These are phyloP conservation scores for Paramormyrops kingsleyae DNA, from an alignment of 2,113 vertebrate genomes.

Conservation along the genomic window DNA sequence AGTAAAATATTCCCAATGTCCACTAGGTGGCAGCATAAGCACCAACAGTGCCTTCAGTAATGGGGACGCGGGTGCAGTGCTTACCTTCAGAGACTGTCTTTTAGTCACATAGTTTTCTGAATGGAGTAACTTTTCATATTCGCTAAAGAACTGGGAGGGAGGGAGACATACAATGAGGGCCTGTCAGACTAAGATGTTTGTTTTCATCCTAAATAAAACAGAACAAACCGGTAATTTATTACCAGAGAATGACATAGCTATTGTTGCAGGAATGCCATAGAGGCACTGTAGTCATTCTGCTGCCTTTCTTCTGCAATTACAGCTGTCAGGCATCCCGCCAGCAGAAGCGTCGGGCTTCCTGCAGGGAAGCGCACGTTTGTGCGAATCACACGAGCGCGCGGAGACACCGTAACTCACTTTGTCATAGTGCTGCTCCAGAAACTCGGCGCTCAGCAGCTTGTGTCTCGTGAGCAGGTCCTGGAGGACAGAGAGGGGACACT, in stretches of 20 bases:
- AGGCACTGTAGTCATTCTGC: not conserved
- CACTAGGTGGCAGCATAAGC: not conserved
- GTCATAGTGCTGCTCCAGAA: slow-evolving; percentile 80
- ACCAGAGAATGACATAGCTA: not conserved
- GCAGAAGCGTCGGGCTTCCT: not conserved
- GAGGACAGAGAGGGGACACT: slow-evolving; percentile 25
- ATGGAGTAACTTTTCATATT: slow-evolving; percentile 79
- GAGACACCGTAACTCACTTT: slow-evolving; percentile 57
- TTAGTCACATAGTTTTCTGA: slow-evolving; percentile 83
- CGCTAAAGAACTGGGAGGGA: slow-evolving; percentile 70
- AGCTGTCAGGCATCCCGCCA: not conserved
- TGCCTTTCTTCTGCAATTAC: not conserved
- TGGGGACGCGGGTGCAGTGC: not conserved
- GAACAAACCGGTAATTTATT: slow-evolving; percentile 14
- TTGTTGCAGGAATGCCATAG: not conserved
- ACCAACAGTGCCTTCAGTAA: not conserved
- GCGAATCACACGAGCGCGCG: not conserved
- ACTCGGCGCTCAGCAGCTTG: slow-evolving; percentile 77
- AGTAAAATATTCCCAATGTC: not conserved
- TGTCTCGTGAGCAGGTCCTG: slow-evolving; percentile 80
- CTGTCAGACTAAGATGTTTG: slow-evolving; percentile 2
- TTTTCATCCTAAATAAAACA: slow-evolving; percentile 10
- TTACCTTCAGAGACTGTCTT: slow-evolving; percentile 78
- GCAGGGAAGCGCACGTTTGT: not conserved
- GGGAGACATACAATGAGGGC: slow-evolving; percentile 12